phyloP scores from a whole-genome alignment of 2,113 vertebrate genomes.

The Girardinichthys multiradiatus region DNA sequence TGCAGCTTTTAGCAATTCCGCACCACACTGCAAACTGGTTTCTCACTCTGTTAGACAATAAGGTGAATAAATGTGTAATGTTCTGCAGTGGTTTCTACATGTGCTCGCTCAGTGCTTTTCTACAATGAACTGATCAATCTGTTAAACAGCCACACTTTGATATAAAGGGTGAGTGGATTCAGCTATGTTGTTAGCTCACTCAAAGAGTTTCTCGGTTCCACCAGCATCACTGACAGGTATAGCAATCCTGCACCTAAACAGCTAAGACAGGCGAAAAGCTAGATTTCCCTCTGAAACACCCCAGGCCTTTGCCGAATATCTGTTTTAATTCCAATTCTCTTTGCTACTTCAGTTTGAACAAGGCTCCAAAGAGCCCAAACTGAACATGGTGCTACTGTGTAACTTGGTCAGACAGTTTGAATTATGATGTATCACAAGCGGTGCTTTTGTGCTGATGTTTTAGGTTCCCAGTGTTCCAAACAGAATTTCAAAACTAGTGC shows the following conservation, averaged over 20 bases:
- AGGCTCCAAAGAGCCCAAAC: conserved; percentile 36
- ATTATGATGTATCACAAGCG: conserved; percentile 43
- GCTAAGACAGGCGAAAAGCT: conserved; percentile 27
- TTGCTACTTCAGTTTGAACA: conserved; percentile 41
- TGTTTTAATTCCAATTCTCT: conserved; percentile 31
- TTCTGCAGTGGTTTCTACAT: conserved; percentile 23
- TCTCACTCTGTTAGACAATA: conserved; percentile 33
- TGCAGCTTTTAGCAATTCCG: conserved; percentile 29
- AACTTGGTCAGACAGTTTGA: conserved; percentile 21
- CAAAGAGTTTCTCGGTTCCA: conserved; percentile 19
- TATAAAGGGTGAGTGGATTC: conserved; percentile 1
- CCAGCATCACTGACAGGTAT: conserved; percentile 26
- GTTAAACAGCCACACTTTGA: background rate
- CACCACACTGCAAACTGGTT: conserved; percentile 14
- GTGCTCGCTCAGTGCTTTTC: conserved; percentile 6
- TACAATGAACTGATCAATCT: conserved; percentile 17
- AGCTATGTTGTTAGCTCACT: conserved; percentile 8
- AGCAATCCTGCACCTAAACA: conserved; percentile 34
- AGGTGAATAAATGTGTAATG: conserved; percentile 31
- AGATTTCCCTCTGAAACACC: conserved; percentile 33
- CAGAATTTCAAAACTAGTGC: conserved; percentile 31
- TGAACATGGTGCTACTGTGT: background rate
- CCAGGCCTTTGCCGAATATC: conserved; percentile 30
- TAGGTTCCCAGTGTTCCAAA: conserved; percentile 38
- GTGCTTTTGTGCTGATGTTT: conserved; percentile 25